phyloP scores from a whole-genome alignment of 30 jellyfish, hydroid and myxozoan species.

The Cassiopea xamachana region DNA sequence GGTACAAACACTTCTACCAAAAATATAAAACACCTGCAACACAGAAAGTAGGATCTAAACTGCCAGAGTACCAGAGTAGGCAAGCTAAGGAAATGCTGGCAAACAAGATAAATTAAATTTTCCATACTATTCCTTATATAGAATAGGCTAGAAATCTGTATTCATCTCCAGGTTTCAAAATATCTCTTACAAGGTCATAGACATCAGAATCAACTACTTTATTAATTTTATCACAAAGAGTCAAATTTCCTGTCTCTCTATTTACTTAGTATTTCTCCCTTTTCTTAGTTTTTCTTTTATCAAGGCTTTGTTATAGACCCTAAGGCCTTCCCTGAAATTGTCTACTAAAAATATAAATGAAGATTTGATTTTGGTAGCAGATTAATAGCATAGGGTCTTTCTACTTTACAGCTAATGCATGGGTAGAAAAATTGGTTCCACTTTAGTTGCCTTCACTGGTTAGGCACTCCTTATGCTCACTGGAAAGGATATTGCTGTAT shows the following conservation, averaged over 20 bases:
- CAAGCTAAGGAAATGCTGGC: constrained; percentile 27
- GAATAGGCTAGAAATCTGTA: neutral
- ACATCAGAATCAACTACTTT: neutral
- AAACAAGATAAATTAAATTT: constrained; percentile 24
- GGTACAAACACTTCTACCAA: constrained; percentile 25
- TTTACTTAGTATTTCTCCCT: too few species aligned
- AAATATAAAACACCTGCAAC: constrained; percentile 25
- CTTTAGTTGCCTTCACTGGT: neutral
- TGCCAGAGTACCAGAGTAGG: constrained; percentile 1
- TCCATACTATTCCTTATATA: neutral
- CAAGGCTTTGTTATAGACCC: too few species aligned
- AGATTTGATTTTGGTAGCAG: neutral
- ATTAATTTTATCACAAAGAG: neutral
- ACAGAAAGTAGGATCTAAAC: constrained; percentile 44
- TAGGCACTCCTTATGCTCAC: neutral
- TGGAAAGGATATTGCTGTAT: too few species aligned
- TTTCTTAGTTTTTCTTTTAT: too few species aligned
- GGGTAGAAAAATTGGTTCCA: neutral
- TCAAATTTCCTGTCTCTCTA: too few species aligned
- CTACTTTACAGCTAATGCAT: neutral
- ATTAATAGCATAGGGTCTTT: neutral
- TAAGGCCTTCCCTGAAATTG: too few species aligned
- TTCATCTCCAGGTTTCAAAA: constrained; percentile 33
- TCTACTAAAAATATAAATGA: neutral
- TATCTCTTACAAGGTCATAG: constrained; percentile 13